phyloP scores from a whole-genome alignment of 2,797 vertebrate genomes.

The Tragelaphus eurycerus region DNA sequence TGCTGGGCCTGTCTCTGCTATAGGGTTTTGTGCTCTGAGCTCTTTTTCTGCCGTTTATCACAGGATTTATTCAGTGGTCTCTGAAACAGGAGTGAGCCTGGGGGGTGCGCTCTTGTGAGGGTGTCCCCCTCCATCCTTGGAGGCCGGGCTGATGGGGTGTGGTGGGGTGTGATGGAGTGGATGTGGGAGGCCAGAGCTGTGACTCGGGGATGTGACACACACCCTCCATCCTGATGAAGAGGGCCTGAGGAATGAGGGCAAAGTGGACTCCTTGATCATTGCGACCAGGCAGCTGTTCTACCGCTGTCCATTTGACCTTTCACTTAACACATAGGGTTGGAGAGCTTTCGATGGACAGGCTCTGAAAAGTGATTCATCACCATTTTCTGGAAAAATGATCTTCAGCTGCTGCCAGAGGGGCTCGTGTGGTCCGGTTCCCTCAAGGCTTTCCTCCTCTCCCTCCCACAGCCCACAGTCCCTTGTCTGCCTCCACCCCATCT shows the following conservation, averaged over 20 bases:
- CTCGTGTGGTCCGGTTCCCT: not conserved
- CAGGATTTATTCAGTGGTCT: not conserved
- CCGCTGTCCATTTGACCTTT: slow-evolving; percentile 17
- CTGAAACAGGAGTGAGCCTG: not conserved
- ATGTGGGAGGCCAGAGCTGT: not conserved
- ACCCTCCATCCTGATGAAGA: slow-evolving; percentile 3
- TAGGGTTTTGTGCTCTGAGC: not conserved
- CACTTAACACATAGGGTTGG: not conserved
- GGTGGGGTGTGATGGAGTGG: not conserved
- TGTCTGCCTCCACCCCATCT: not conserved
- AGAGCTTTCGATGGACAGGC: not conserved
- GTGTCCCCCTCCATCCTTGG: not conserved
- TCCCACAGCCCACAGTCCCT: not conserved
- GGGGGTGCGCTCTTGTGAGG: not conserved
- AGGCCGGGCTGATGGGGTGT: not conserved
- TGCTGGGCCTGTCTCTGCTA: not conserved
- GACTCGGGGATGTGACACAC: slow-evolving; percentile 39
- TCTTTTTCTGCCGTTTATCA: not conserved
- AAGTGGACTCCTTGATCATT: not conserved
- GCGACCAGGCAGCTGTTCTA: not conserved
- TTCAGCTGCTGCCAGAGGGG: not conserved
- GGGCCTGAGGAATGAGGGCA: slow-evolving; percentile 44
- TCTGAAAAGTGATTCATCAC: slow-evolving; percentile 36
- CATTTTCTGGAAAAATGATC: not conserved
- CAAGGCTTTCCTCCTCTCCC: not conserved